Base-by-base conservation (phyloP, 2,888 invertebrate species). In the Pollenia labialis region DNA sequence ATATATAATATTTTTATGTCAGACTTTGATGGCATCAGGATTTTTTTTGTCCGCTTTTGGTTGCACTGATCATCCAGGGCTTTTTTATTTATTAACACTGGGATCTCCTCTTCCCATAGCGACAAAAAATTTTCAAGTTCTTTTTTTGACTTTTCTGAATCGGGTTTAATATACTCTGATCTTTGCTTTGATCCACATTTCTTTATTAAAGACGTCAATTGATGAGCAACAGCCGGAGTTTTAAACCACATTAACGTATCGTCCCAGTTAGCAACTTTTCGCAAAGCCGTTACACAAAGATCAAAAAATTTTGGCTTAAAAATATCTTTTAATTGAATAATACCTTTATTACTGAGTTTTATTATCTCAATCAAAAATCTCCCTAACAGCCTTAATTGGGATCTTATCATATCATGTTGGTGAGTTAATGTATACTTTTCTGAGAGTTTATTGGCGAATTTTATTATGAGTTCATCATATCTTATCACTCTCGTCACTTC, bases 391-490 rank as follows among this genome's bases (percentile, higher is more conserved):
- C 62, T 44, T 9, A 62, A 10, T 8, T 62, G 10, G 4, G 62
- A n/a, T 16, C 62, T n/a, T 14, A 62, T 44, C 62, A 62, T 16
- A 6, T 62, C 62, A 9, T 62, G 42, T 16, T 62, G 62, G 42
- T 74, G 54, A 12, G 10, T 16, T 32, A 32, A 1, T 16, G 56
- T 40, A 32, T 72, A 56, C 48, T 81, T 74, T 16, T 81, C 64
- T 4, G 60, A 60, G 4, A 80, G n/a, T 46, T 74, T 64, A 12
- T 74, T 81, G 11, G 56, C 72, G 23, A 56, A 62, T 64, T 71
- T 72, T 7, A 72, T 81, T 14, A 81, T 64, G n/a, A 81, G 23
- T 7, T 81, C 81, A 56, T 81, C 81, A 18, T 62, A 81, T 16
- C 72, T 12, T 12, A 81, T 54, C 1, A 68, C 40, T 48, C 12